Conservation (phyloP, 2,888 invertebrate genomes). For the Hyles lineata region DNA sequence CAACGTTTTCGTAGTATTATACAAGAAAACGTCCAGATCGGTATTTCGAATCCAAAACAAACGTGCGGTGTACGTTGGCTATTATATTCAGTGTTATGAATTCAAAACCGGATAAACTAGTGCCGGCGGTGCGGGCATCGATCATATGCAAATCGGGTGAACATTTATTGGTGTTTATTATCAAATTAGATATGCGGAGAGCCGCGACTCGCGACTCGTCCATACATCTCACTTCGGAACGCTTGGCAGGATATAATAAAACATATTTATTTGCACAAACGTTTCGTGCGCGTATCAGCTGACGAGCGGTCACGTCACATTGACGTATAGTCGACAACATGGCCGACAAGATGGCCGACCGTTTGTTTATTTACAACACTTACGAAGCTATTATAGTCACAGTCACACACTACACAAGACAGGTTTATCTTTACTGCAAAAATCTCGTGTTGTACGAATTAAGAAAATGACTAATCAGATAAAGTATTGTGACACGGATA, state of each 20-base stretch:
- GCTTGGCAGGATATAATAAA: conserved; percentile 33
- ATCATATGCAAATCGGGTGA: conserved; percentile 40
- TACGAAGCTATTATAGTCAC: conserved; percentile 36
- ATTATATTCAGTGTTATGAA: conserved; percentile 54
- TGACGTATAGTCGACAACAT: conserved; percentile 68
- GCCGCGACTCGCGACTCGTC: conserved; percentile 28
- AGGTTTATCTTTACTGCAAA: conserved; percentile 36
- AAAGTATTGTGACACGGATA: conserved; percentile 19
- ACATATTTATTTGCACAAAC: conserved; percentile 38
- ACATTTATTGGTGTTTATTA: conserved; percentile 27
- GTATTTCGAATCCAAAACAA: conserved; percentile 60
- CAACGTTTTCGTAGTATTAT: conserved; percentile 44
- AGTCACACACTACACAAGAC: conserved; percentile 30
- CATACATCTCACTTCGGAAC: background rate
- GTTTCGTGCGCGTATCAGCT: conserved; percentile 62
- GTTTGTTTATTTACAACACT: conserved; percentile 72
- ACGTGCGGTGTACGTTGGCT: conserved; percentile 54
- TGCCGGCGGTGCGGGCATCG: conserved; percentile 40
- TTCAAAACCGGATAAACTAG: conserved; percentile 56
- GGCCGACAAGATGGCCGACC: conserved; percentile 71
- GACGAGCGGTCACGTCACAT: conserved; percentile 66
- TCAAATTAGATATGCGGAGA: conserved; percentile 34
- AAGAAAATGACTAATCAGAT: conserved; percentile 36
- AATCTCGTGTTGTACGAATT: conserved; percentile 34
- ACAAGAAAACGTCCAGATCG: conserved; percentile 53